phyloP scores from a whole-genome alignment of 1,140 invertebrate species.

The Phymastichus coffea region DNA sequence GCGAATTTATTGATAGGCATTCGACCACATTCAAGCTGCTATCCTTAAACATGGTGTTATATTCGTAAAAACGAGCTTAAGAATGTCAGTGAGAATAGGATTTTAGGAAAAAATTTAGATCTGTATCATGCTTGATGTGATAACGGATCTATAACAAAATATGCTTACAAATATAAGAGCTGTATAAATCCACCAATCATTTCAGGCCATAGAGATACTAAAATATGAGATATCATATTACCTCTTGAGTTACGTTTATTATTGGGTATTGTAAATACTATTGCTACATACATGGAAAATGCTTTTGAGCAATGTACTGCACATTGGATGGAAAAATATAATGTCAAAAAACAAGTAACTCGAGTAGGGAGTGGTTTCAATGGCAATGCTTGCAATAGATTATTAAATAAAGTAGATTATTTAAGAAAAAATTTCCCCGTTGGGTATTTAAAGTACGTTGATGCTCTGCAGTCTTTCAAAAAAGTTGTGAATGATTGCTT shows the following conservation, averaged over 20 bases:
- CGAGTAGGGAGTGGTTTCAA: not conserved
- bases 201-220: not conserved
- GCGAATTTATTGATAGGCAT: slow-evolving; percentile 14
- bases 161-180: slow-evolving; percentile 11
- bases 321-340: not conserved
- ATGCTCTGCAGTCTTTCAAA: slow-evolving; percentile 1
- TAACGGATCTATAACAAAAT: not conserved
- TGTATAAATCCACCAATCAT: slow-evolving; percentile 10
- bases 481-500: slow-evolving; percentile 12
- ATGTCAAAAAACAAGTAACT: slow-evolving; percentile 1
- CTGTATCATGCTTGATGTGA: slow-evolving; percentile 2
- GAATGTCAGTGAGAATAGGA: not conserved
- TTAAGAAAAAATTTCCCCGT: not conserved
- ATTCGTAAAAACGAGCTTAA: not conserved
- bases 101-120: not conserved
- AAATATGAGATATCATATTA: not conserved
- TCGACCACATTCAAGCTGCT: not conserved
- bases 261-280: slow-evolving; percentile 13
- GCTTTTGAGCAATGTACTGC: not conserved
- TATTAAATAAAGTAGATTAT: slow-evolving; percentile 9
- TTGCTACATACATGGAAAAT: not conserved
- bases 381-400: slow-evolving; percentile 2
- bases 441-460: slow-evolving; percentile 7
- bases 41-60: slow-evolving; percentile 13
- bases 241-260: slow-evolving; percentile 15